phyloP scores from a whole-genome alignment of 2,888 invertebrate species.

The Hirtodrosophila histrioides region DNA sequence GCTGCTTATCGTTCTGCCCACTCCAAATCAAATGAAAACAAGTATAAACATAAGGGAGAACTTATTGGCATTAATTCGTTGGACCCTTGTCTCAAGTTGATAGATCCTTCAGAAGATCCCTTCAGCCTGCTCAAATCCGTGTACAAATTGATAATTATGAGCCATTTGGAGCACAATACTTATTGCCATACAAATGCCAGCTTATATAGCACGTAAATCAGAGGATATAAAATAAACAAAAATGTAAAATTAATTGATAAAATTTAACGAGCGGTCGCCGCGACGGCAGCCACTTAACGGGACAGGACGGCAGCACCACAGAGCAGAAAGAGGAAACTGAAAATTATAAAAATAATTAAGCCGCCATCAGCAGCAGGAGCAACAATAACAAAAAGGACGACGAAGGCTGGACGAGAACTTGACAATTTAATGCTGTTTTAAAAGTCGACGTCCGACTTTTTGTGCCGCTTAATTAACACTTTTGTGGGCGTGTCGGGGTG shows the following conservation, averaged over 20 bases:
- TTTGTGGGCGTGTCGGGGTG: conserved; percentile 16
- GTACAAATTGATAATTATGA: conserved; percentile 24
- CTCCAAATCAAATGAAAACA: no score
- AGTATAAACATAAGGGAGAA: no score
- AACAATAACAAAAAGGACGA: conserved; percentile 9
- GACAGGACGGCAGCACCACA: conserved; percentile 18
- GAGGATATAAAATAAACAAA: conserved; percentile 20
- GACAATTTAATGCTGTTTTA: conserved; percentile 68
- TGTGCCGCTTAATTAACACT: conserved; percentile 72
- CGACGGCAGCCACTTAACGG: conserved; percentile 39
- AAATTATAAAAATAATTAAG: conserved; percentile 68
- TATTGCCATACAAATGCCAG: conserved; percentile 13
- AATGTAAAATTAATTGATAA: conserved; percentile 59
- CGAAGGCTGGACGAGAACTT: conserved; percentile 45
- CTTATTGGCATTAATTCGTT: no score
- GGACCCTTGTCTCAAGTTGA: no score
- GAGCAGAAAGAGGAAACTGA: conserved; percentile 19
- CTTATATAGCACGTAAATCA: conserved; percentile 30
- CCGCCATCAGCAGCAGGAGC: conserved; percentile 36
- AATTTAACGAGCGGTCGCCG: conserved; percentile 53
- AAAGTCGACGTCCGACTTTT: conserved; percentile 52
- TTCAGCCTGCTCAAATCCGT: no score
- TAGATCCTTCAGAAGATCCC: background rate
- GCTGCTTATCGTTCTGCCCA: no score
- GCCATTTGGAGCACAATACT: conserved; percentile 6